Conservation (phyloP, 2,888 invertebrate species). For the Cosmia pyralina region DNA sequence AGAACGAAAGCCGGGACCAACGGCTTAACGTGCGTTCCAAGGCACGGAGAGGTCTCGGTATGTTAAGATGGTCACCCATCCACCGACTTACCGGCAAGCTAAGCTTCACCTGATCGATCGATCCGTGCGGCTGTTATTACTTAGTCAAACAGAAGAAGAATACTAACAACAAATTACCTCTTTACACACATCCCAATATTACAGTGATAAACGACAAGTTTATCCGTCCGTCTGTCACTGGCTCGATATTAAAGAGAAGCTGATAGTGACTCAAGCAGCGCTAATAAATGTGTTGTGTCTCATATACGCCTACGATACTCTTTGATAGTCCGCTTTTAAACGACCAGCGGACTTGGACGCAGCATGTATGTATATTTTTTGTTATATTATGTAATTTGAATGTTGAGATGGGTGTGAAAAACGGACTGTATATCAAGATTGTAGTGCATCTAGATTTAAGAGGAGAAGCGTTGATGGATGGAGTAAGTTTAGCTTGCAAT, state of each 20-base stretch:
- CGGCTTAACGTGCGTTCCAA: no score
- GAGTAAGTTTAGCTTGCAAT: conserved; percentile 32
- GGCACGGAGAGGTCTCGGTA: no score
- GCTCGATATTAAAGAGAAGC: conserved; percentile 46
- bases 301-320: conserved; percentile 59
- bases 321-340: conserved; percentile 62
- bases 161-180: conserved; percentile 11
- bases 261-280: conserved; percentile 67
- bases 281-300: conserved; percentile 79
- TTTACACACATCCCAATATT: conserved; percentile 34
- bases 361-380: conserved; percentile 43
- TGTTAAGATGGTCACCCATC: no score
- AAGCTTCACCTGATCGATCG: no score
- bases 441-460: conserved; percentile 49
- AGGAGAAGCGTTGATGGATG: conserved; percentile 41
- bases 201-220: conserved; percentile 45
- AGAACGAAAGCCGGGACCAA: no score
- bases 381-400: conserved; percentile 56
- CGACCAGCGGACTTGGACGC: conserved; percentile 34
- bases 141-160: conserved; percentile 1
- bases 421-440: conserved; percentile 37
- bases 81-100: no score
- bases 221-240: conserved; percentile 52
- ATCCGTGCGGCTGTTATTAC: no score
- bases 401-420: conserved; percentile 36